A percentile compares a stretch with the other conserved stretches of the same genome.
phyloP scores from a whole-genome alignment of 1,140 invertebrate species.

The Adelges cooleyi region DNA sequence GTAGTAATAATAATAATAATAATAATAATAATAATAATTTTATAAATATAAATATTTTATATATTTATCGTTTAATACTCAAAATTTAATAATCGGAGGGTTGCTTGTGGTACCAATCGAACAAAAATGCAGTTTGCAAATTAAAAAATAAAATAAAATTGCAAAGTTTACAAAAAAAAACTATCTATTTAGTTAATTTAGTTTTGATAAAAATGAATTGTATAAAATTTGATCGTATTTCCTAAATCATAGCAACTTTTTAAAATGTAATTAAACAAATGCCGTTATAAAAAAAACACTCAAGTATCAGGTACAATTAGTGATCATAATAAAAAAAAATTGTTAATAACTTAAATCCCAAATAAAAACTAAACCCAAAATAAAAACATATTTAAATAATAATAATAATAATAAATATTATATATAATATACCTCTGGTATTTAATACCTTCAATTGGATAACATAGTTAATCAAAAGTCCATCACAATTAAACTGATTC shows the following conservation, averaged over 20 bases:
- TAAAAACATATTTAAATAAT: too few species aligned
- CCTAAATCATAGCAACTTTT: background rate
- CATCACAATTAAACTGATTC: background rate
- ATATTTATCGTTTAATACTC: constrained; percentile 17
- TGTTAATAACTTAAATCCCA: constrained; percentile 1
- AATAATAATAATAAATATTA: background rate
- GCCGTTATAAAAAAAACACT: background rate
- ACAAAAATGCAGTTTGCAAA: constrained; percentile 1
- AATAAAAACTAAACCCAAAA: too few species aligned
- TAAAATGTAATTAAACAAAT: too few species aligned
- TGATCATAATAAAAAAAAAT: background rate
- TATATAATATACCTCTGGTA: constrained; percentile 12
- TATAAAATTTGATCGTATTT: constrained; percentile 8
- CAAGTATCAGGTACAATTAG: constrained; percentile 26
- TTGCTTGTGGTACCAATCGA: constrained; percentile 25
- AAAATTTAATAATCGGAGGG: constrained; percentile 21
- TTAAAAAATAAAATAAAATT: background rate
- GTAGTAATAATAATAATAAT: background rate
- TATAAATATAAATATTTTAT: background rate
- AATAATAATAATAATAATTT: background rate
- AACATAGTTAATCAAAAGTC: background rate
- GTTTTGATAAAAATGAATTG: too few species aligned
- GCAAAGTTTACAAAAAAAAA: background rate
- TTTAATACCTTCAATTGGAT: background rate
- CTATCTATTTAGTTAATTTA: background rate